Base-by-base conservation (phyloP, 2,888 invertebrate genomes). In the Cordylochernes scorpioides region DNA sequence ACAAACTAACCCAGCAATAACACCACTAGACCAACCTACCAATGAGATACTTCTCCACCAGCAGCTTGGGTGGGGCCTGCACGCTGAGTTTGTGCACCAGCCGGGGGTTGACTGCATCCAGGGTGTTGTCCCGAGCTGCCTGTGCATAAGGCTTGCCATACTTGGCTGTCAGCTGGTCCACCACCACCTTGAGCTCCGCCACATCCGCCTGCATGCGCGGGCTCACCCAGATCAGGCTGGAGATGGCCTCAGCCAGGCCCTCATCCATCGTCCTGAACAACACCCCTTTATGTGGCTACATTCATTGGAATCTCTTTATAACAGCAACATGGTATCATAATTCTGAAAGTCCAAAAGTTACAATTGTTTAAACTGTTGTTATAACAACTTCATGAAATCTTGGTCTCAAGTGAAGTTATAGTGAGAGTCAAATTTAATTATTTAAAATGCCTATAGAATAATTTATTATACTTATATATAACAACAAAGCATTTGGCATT, bases 181-280 rank as follows among this genome's bases (percentile, higher is more conserved):
- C 66, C 44, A 97, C 73, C 1, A 77, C 59, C 53, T 66, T 63
- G 38, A 68, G 47, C 46, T 65, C 78, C 51, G 68, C 67, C 16
- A 59, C 50, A 42, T 64, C 63, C 12, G 58, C 50, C 30, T 56
- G 53, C 46, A 97, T 61, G 27, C 94, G 64, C 0, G 94, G 91
- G 8, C 91, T 74, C 2, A 80, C 84, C 97, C 97, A 97, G 36
- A 99, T 67, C n/a, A 91, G 58, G 44, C 74, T 86, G 2, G 86
- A 78, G 34, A 99, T 77, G 2, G 94, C 73, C 55, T 97, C 94
- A 3, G 82, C 71, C 9, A 99, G 64, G 0, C 94, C 91, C 41
- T 82, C 82, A 48, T 99, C 94, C 8, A 94, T 44, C 29, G 62
- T 63, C 47, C 67, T 68, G 37, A 8, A 46, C n/a, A n/a, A n/a